Conservation (phyloP, 2,888 invertebrate genomes). For the Gymnocheta viridis region DNA sequence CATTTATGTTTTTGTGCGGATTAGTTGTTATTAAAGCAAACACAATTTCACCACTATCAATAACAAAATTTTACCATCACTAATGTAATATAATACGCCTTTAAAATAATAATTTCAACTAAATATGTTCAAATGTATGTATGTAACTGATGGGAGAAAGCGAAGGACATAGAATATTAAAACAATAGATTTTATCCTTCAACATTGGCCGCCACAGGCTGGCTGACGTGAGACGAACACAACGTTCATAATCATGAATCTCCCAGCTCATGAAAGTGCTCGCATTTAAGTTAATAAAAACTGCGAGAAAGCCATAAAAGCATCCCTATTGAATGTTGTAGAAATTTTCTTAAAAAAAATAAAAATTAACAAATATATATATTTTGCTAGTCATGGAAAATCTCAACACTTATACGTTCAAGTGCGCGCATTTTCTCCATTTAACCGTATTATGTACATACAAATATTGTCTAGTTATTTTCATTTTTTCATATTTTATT, state of each 20-base stretch:
- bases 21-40: too few relatives aligned
- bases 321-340: neutral
- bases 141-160: too few relatives aligned
- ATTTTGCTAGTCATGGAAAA: neutral
- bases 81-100: too few relatives aligned
- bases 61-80: too few relatives aligned
- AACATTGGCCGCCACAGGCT: neutral
- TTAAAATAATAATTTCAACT: neutral
- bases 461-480: constrained; percentile 5
- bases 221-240: neutral
- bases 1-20: too few relatives aligned
- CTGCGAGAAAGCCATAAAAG: neutral
- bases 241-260: neutral
- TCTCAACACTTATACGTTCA: neutral
- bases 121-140: too few relatives aligned
- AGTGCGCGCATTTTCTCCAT: neutral
- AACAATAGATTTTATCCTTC: neutral
- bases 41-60: too few relatives aligned
- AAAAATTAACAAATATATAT: neutral
- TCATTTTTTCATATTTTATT: neutral
- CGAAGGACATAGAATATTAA: neutral
- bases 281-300: neutral
- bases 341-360: neutral
- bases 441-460: neutral
- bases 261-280: neutral